Base-by-base conservation (phyloP, 2,113 vertebrate species). In the Mus pahari region DNA sequence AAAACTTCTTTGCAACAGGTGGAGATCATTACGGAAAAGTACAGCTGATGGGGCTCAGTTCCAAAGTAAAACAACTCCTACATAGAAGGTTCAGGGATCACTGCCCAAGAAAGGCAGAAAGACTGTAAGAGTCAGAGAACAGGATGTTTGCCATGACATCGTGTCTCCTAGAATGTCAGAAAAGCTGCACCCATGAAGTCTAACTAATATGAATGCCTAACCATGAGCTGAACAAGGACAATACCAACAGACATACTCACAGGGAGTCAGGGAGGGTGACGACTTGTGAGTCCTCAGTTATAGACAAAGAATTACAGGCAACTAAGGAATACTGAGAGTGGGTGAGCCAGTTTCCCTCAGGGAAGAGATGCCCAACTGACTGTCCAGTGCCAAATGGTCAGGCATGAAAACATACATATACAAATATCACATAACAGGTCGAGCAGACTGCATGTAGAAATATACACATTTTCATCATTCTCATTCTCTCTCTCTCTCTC, bases 201-300 rank as follows among this genome's bases (percentile, higher is more conserved):
- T 28, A 13, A 82, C 13, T 60, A n/a, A 5, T n/a, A 39, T 1
- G 13, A 39, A 60, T 26, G 36, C 55, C 36, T 26, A 58, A 82
- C 39, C 36, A 8, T 42, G 79, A 60, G 22, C 50, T 26, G n/a
- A 39, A 14, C 50, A 36, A 39, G 36, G 55, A 14, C 55, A 60
- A 24, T 13, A 39, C 79, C 55, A 58, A 60, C 13, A 82, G 22
- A 39, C 12, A 39, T 8, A 6, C 79, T 60, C 14, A 60, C 22
- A 8, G 1, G 20, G 36, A 81, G 7, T 2, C 1, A 0, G 28
- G 28, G 64, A 9, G 5, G 2, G 6, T 19, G 11, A 7, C 3
- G 6, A 55, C 78, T 58, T 3, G 22, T 20, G 77, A 39, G 79
- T 82, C 55, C 53, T 60, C 36, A 26, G 12, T 60, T 22, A 58